Evolutionary conservation across 2,113 vertebrate genomes (phyloP).

Genomic region (Megaptera novaeangliae): DNA sequence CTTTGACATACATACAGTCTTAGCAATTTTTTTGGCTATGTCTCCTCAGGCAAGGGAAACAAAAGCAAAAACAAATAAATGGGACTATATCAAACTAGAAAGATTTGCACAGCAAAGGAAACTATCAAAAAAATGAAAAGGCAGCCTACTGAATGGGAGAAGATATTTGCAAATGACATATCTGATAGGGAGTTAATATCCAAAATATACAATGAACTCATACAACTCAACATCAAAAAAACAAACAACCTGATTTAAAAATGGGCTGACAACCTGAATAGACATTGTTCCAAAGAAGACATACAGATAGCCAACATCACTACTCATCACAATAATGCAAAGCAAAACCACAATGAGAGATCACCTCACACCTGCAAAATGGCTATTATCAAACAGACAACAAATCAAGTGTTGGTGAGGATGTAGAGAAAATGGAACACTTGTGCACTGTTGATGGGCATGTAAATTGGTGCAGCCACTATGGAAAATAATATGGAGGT

Average conservation of each 20-base stretch:
- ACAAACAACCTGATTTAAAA: not conserved
- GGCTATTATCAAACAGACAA: not conserved
- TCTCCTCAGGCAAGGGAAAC: not conserved
- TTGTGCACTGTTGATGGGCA: not conserved
- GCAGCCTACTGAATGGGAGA: not conserved
- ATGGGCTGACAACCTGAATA: not conserved
- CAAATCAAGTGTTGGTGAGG: not conserved
- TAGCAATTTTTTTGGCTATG: not conserved
- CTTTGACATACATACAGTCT: not conserved
- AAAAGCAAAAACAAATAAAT: not conserved
- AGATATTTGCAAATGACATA: not conserved
- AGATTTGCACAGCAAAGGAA: not conserved
- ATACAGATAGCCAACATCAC: not conserved
- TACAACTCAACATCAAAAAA: not conserved
- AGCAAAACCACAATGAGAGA: not conserved
- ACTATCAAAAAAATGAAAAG: not conserved
- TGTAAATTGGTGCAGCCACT: not conserved
- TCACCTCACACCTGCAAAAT: not conserved
- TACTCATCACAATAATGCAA: not conserved
- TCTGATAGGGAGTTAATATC: not conserved
- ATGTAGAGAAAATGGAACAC: no score
- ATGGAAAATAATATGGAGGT: not conserved
- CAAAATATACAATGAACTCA: not conserved
- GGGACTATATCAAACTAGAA: not conserved
- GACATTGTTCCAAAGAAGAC: not conserved